phyloP scores from a whole-genome alignment of 1,140 invertebrate species.

The Metopolophium dirhodum region DNA sequence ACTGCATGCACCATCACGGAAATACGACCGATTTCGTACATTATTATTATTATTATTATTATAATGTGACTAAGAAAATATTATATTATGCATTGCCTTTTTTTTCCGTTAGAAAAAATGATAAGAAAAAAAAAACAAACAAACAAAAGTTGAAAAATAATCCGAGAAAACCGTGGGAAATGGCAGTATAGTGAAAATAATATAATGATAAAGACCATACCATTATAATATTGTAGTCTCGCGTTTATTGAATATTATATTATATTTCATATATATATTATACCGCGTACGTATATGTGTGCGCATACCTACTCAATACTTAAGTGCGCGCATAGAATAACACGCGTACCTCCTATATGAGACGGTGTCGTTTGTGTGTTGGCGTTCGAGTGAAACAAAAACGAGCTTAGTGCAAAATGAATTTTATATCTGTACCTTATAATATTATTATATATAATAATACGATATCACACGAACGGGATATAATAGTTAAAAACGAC shows the following conservation, averaged over 20 bases:
- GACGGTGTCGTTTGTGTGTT: not conserved
- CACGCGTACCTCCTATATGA: not conserved
- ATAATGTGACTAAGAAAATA: not conserved
- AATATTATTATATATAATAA: not conserved
- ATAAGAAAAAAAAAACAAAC: not conserved
- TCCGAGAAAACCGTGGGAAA: not conserved
- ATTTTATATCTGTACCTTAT: not conserved
- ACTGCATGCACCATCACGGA: too few relatives aligned
- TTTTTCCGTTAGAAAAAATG: not conserved
- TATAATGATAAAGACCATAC: not conserved
- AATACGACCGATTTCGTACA: not conserved
- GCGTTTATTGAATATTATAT: not conserved
- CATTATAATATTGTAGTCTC: not conserved
- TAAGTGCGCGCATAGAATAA: not conserved
- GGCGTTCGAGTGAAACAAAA: not conserved
- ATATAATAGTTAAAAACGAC: not conserved
- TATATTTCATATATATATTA: too few relatives aligned
- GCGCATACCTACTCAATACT: not conserved
- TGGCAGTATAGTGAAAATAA: not conserved
- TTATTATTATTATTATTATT: conserved; percentile 5
- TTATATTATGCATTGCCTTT: not conserved
- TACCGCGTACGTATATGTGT: not conserved
- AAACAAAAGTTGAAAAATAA: not conserved
- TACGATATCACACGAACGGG: not conserved
- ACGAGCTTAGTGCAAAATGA: not conserved